phyloP scores from a whole-genome alignment of 2,797 vertebrate species.

The Acanthornis magna region DNA sequence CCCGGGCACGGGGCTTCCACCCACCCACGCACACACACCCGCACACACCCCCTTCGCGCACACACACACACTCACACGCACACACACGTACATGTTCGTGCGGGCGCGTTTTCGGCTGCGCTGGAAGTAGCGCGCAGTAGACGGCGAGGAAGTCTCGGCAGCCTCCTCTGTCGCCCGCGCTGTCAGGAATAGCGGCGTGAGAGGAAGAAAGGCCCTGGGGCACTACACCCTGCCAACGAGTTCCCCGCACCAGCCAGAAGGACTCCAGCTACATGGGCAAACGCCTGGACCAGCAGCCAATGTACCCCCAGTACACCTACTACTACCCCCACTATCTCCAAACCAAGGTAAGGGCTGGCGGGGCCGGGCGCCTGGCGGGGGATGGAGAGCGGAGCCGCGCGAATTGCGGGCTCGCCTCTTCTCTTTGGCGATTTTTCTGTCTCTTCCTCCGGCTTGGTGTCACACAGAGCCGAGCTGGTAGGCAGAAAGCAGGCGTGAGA shows the following conservation, averaged over 20 bases:
- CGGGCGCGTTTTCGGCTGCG: conserved; percentile 49
- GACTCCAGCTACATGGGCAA: conserved; percentile 99
- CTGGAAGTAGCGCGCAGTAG: conserved; percentile 74
- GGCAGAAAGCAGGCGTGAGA: conserved; percentile 26
- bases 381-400: conserved; percentile 54
- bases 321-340: conserved; percentile 98
- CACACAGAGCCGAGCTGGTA: conserved; percentile 38
- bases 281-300: conserved; percentile 98
- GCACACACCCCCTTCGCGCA: neutral
- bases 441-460: conserved; percentile 43
- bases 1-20: conserved; percentile 34
- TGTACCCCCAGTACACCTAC: conserved; percentile 99
- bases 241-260: conserved; percentile 90
- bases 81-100: neutral
- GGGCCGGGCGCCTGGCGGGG: conserved; percentile 57
- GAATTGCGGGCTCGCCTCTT: neutral
- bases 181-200: conserved; percentile 79
- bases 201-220: conserved; percentile 80
- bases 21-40: neutral
- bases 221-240: conserved; percentile 79
- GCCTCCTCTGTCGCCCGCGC: conserved; percentile 71
- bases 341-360: conserved; percentile 86
- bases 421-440: neutral
- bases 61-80: neutral
- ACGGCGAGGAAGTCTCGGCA: conserved; percentile 72